These are phyloP conservation scores for Acromyrmex charruanus DNA, from an alignment of 1,140 invertebrate species.

Conservation along the genomic window DNA sequence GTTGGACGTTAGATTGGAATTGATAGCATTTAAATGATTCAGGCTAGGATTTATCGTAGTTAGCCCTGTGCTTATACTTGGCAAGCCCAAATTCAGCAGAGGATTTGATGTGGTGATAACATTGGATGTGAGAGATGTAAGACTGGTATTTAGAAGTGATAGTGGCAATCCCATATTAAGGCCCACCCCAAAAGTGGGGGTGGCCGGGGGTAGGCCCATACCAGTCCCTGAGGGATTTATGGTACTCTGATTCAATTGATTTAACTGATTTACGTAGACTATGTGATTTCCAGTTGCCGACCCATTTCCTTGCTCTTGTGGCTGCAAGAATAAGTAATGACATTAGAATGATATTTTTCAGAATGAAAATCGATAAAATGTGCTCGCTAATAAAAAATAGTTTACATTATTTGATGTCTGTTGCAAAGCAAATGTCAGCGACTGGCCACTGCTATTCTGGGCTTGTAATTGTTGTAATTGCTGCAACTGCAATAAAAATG, in stretches of 20 bases:
- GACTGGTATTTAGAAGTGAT: constrained; percentile 85
- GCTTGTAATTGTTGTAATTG: constrained; percentile 87
- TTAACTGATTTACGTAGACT: constrained; percentile 85
- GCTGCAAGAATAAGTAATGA: constrained; percentile 73
- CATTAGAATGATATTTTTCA: background rate
- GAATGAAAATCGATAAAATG: background rate
- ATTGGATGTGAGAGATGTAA: constrained; percentile 85
- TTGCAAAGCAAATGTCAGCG: constrained; percentile 86
- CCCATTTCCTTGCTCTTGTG: constrained; percentile 84
- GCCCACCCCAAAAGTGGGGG: constrained; percentile 87
- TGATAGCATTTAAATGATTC: constrained; percentile 85
- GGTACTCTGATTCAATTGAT: constrained; percentile 85
- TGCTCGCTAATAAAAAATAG: constrained; percentile 44
- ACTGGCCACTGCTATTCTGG: constrained; percentile 85
- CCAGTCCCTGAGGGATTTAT: constrained; percentile 86
- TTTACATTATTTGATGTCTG: constrained; percentile 84
- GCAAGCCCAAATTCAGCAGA: constrained; percentile 85
- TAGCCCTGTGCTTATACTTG: constrained; percentile 84
- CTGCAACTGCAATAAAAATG: constrained; percentile 83
- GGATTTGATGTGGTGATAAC: constrained; percentile 86
- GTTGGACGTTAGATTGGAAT: constrained; percentile 83
- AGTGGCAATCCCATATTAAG: constrained; percentile 87
- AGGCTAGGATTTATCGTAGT: constrained; percentile 85
- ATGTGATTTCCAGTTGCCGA: constrained; percentile 85
- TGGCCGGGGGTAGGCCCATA: constrained; percentile 87